These are phyloP conservation scores for Pseudorhiza aurosa DNA, from an alignment of 30 jellyfish, hydroid and myxozoan species.

Conservation along the genomic window DNA sequence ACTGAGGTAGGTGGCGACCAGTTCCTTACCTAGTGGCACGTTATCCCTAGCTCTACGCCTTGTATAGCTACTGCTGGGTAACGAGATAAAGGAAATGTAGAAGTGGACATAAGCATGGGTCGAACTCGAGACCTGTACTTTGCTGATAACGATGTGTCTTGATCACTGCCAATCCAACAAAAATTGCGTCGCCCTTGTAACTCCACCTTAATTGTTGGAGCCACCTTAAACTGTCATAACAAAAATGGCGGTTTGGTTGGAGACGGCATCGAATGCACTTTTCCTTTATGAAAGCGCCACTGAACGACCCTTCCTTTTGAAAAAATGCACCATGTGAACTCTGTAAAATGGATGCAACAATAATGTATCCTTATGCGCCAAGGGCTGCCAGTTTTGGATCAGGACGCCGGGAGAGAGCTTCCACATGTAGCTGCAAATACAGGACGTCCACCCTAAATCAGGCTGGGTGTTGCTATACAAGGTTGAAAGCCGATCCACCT, in stretches of 20 bases:
- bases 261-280: constrained; percentile 18
- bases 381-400: constrained; percentile 50
- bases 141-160: too few species aligned
- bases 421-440: constrained; percentile 47
- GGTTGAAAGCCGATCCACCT: constrained; percentile 35
- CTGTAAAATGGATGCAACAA: not conserved
- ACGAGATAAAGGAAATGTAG: too few species aligned
- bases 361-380: not conserved
- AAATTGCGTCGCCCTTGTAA: too few species aligned
- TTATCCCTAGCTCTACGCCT: too few species aligned
- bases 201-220: not conserved
- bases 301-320: too few species aligned
- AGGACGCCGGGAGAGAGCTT: constrained; percentile 67
- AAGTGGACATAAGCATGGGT: too few species aligned
- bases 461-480: constrained; percentile 29
- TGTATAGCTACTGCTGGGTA: too few species aligned
- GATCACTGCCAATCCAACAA: too few species aligned
- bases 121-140: too few species aligned
- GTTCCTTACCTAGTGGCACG: too few species aligned
- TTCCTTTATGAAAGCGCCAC: not conserved
- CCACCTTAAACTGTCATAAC: constrained; percentile 27
- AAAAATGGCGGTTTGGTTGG: constrained; percentile 36
- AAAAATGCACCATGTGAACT: too few species aligned
- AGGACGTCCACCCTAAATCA: constrained; percentile 13
- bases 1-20: too few species aligned